Base-by-base conservation (phyloP, 2,113 vertebrate species). In the Lamprologus callipterus region DNA sequence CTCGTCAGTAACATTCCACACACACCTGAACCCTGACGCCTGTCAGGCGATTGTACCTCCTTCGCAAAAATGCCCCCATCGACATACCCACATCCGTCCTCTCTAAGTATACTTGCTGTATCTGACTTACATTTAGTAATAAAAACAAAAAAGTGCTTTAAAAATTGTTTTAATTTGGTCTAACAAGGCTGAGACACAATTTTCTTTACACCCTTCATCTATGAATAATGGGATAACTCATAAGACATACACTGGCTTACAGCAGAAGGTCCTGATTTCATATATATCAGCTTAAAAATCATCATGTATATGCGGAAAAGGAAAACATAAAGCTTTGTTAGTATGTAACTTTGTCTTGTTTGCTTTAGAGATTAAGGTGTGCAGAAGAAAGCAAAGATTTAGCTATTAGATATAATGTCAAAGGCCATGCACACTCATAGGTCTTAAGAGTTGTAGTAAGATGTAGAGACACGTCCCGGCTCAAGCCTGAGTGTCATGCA, bases 1-100 rank as follows among this genome's bases (percentile, higher is more conserved):
- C 73, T 63, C 82, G 87, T 93, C 89, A 53, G 85, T 89, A 83
- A 65, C 93, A 95, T 96, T 95, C 93, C 92, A 68, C 82, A 82
- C 85, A 93, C 91, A 95, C 92, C 88, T 94, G 88, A 90, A 83
- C 35, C 21, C 57, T 89, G 85, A 83, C 5, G 12, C 26, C 47
- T 82, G 75, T 93, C 91, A 81, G 54, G 45, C 4, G 42, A 53
- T 53, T 2, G 28, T 11, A 40, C 83, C 60, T n/a, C 70, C 81
- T 51, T 86, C 17, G 17, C 10, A 4, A 21, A 9, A 49, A 75
- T 10, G 31, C 40, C n/a, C 7, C 40, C 42, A n/a, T 23, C n/a
- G 16, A 14, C 4, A 13, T 9, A 58, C 57, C 35, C 55, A 45
- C 28, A 5, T 21, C 37, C 57, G 19, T 54, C 16, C 21, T 51